Evolutionary conservation across 2,888 invertebrate genomes (phyloP).

Genomic region (Lasioglossum leucozonium): DNA sequence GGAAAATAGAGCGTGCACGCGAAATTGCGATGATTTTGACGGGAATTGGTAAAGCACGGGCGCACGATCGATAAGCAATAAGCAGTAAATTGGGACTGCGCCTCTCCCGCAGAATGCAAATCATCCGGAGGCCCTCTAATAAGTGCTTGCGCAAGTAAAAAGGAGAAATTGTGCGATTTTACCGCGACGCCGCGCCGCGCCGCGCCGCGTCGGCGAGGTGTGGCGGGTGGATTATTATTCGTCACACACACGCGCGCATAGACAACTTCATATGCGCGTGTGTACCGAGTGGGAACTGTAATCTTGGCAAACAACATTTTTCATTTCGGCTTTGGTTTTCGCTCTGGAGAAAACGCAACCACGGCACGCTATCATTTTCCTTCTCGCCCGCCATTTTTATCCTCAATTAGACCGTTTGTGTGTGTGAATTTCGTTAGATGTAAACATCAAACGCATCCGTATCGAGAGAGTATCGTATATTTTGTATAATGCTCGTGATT

Average conservation of each 20-base stretch:
- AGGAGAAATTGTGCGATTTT: conserved; percentile 53
- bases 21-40: conserved; percentile 69
- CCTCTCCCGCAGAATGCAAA: conserved; percentile 73
- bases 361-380: conserved; percentile 33
- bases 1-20: conserved; percentile 66
- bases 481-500: not conserved
- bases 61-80: conserved; percentile 76
- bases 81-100: conserved; percentile 79
- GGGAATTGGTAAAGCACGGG: conserved; percentile 67
- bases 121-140: conserved; percentile 58
- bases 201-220: too few relatives aligned
- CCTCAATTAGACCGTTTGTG: conserved; percentile 8
- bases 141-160: conserved; percentile 55
- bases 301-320: conserved; percentile 62
- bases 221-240: conserved; percentile 25
- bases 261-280: conserved; percentile 3
- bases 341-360: conserved; percentile 25
- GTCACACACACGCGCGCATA: not conserved
- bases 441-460: not conserved
- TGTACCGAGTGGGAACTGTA: conserved; percentile 18
- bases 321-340: conserved; percentile 50
- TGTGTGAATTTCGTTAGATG: not conserved
- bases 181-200: not conserved
- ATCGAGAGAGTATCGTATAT: not conserved
- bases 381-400: not conserved